Percentiles rank a stretch among this genome's conserved stretches.
These are phyloP conservation scores for Colletes collaris DNA, from an alignment of 2,888 invertebrate species.

Conservation along the genomic window DNA sequence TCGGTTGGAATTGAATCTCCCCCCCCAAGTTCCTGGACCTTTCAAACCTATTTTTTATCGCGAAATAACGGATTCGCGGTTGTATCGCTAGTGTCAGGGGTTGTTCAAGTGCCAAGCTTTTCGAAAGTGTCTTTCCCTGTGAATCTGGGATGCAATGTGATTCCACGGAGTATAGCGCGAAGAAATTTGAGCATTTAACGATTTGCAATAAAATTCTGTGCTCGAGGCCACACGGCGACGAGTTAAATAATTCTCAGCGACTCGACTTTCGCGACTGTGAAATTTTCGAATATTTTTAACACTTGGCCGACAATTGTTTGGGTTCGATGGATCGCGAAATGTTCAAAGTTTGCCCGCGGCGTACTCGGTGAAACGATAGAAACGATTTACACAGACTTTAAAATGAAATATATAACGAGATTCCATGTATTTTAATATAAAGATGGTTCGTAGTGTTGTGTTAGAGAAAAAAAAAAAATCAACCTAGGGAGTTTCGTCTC, in stretches of 20 bases:
- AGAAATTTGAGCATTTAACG: conserved; percentile 36
- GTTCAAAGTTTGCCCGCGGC: conserved; percentile 29
- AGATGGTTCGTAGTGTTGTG: conserved; percentile 38
- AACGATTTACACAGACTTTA: not conserved
- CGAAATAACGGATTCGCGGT: conserved; percentile 8
- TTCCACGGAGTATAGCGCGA: conserved; percentile 14
- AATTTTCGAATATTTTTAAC: too few species aligned
- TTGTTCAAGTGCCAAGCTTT: conserved; percentile 72
- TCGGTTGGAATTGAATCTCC: conserved; percentile 37
- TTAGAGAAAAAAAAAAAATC: conserved; percentile 18
- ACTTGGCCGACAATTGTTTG: not conserved
- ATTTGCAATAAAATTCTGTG: not conserved
- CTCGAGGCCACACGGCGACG: too few species aligned
- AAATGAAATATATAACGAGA: conserved; percentile 12
- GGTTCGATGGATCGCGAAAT: not conserved
- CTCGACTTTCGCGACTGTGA: not conserved
- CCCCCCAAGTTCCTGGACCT: conserved; percentile 29
- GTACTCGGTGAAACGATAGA: not conserved
- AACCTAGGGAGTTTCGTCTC: conserved; percentile 13
- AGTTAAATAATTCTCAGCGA: too few species aligned
- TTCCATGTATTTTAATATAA: conserved; percentile 41
- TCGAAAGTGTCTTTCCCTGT: conserved; percentile 69
- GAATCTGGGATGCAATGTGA: conserved; percentile 49
- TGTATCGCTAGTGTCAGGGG: conserved; percentile 26
- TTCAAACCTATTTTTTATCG: conserved; percentile 37